These are phyloP conservation scores for Geotrypetes seraphini DNA, from an alignment of 2,797 vertebrate genomes.

Conservation along the genomic window DNA sequence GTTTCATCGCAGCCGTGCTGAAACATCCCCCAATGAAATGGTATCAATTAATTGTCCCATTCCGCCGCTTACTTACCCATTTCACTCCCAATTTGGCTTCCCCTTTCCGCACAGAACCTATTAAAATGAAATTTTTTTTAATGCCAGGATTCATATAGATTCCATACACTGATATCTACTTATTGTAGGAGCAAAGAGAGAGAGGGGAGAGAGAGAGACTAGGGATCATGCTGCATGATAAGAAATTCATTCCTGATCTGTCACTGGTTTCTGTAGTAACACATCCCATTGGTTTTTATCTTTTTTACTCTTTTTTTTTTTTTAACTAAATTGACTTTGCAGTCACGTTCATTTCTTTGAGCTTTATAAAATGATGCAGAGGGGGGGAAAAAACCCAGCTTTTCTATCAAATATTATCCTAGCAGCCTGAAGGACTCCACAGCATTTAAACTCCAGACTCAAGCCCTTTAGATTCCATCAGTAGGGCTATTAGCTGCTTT, in stretches of 20 bases:
- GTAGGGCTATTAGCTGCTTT: neutral
- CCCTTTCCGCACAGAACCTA: too few relatives aligned
- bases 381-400: neutral
- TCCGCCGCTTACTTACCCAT: too few relatives aligned
- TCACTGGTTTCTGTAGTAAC: neutral
- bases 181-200: too few relatives aligned
- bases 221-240: neutral
- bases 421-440: neutral
- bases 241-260: conserved; percentile 5
- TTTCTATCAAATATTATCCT: neutral
- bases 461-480: neutral
- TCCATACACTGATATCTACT: too few relatives aligned
- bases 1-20: too few relatives aligned
- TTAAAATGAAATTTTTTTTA: too few relatives aligned
- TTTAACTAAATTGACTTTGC: neutral
- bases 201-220: neutral
- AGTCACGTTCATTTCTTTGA: neutral
- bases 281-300: neutral
- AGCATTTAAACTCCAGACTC: neutral
- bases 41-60: too few relatives aligned
- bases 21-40: too few relatives aligned
- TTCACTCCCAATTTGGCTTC: too few relatives aligned
- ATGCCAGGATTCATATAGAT: too few relatives aligned
- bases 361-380: neutral
- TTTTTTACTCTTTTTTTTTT: too few relatives aligned